A percentile compares a stretch with the other conserved stretches of the same genome.
Conservation (phyloP, 2,113 vertebrate species). For the Delphinapterus leucas region DNA sequence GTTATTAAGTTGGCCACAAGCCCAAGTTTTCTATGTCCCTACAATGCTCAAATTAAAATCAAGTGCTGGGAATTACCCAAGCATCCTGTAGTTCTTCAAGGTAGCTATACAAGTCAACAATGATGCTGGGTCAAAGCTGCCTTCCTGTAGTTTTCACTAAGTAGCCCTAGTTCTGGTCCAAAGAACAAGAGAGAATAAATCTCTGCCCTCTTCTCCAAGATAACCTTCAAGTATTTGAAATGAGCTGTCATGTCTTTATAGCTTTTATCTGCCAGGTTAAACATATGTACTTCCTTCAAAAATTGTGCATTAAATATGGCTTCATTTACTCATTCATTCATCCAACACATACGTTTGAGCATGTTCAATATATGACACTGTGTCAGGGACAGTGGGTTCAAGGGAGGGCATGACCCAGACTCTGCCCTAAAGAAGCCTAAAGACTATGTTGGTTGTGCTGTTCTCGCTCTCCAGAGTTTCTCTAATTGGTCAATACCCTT, state of each 20-base stretch:
- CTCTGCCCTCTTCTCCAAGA: background rate
- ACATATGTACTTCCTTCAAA: background rate
- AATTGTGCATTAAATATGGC: background rate
- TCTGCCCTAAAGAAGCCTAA: background rate
- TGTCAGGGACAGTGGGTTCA: background rate
- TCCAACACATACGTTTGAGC: background rate
- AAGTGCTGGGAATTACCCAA: background rate
- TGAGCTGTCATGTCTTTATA: background rate
- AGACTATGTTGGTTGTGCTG: too few species aligned
- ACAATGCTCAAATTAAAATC: background rate
- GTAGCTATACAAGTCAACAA: background rate
- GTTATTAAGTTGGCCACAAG: background rate
- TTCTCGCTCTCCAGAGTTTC: background rate
- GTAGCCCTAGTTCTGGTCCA: background rate
- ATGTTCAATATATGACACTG: background rate
- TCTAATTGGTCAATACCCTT: background rate
- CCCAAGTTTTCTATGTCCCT: background rate
- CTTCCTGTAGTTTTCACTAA: background rate
- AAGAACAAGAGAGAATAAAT: background rate
- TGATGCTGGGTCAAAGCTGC: background rate
- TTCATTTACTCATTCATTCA: background rate
- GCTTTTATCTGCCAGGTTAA: background rate
- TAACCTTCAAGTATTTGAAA: background rate
- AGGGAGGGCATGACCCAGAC: background rate
- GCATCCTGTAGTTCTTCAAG: background rate